phyloP scores from a whole-genome alignment of 2,888 invertebrate species.

The Tromatobia lineatoria region DNA sequence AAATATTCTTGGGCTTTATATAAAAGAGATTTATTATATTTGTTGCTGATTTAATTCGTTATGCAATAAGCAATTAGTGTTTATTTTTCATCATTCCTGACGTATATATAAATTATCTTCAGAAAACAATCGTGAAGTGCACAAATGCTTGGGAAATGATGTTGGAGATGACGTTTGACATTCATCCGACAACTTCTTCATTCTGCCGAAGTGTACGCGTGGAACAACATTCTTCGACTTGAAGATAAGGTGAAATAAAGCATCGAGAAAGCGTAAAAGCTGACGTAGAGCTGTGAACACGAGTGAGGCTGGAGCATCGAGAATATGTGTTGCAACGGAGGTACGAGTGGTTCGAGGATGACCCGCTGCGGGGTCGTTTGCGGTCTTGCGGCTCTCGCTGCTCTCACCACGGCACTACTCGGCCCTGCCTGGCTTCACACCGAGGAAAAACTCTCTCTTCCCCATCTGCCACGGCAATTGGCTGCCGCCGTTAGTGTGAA shows the following conservation, averaged over 20 bases:
- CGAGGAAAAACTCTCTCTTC: slow-evolving; percentile 80
- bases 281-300: slow-evolving; percentile 2
- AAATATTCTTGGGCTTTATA: not conserved
- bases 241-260: slow-evolving; percentile 15
- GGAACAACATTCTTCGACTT: slow-evolving; percentile 16
- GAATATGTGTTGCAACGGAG: slow-evolving; percentile 82
- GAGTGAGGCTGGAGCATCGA: slow-evolving; percentile 59
- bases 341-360: slow-evolving; percentile 80
- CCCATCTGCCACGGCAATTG: slow-evolving; percentile 77
- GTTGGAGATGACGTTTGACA: slow-evolving; percentile 51
- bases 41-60: not conserved
- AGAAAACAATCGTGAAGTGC: not conserved
- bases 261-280: not conserved
- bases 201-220: slow-evolving; percentile 1
- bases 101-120: not conserved
- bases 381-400: slow-evolving; percentile 83
- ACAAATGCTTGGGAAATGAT: slow-evolving; percentile 32
- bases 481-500: slow-evolving; percentile 79
- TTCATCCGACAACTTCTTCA: not conserved
- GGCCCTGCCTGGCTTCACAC: slow-evolving; percentile 85
- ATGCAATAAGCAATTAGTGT: not conserved
- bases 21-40: not conserved
- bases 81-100: not conserved
- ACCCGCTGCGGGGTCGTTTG: slow-evolving; percentile 83
- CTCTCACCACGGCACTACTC: slow-evolving; percentile 81